These are phyloP conservation scores for Catocala fraxini DNA, from an alignment of 2,888 invertebrate genomes.

Conservation along the genomic window DNA sequence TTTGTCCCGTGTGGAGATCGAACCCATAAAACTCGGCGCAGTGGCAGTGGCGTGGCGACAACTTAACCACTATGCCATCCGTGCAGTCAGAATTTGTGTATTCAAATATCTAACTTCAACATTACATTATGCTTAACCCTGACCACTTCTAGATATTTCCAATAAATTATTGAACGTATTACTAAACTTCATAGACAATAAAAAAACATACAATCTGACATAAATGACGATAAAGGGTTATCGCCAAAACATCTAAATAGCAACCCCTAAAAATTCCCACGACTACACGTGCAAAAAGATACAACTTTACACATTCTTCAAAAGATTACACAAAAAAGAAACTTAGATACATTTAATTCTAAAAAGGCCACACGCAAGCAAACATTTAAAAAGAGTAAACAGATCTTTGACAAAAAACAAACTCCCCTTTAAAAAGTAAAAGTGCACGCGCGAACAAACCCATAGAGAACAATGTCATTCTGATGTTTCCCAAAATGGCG, in stretches of 20 bases:
- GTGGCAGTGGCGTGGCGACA: too few species aligned
- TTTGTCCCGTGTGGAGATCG: too few species aligned
- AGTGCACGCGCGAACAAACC: conserved; percentile 76
- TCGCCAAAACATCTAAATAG: conserved; percentile 7
- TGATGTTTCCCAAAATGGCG: conserved; percentile 77
- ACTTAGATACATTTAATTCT: conserved; percentile 14
- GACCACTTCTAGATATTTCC: too few species aligned
- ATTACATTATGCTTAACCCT: too few species aligned
- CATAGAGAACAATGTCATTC: conserved; percentile 63
- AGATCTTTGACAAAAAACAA: conserved; percentile 56
- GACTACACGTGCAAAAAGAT: conserved; percentile 52
- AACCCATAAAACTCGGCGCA: too few species aligned
- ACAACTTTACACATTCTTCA: conserved; percentile 49
- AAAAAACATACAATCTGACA: too few species aligned
- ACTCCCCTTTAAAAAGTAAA: conserved; percentile 72
- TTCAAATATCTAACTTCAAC: too few species aligned
- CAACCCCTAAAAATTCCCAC: conserved; percentile 35
- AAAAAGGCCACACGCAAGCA: conserved; percentile 51
- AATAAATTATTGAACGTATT: too few species aligned
- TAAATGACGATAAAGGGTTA: conserved; percentile 5
- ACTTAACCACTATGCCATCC: too few species aligned
- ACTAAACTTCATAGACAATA: too few species aligned
- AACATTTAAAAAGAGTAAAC: conserved; percentile 35
- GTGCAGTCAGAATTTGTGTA: too few species aligned
- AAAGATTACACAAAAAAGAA: conserved; percentile 38